These are phyloP conservation scores for Amazona ochrocephala DNA, from an alignment of 2,797 vertebrate species.

Conservation along the genomic window DNA sequence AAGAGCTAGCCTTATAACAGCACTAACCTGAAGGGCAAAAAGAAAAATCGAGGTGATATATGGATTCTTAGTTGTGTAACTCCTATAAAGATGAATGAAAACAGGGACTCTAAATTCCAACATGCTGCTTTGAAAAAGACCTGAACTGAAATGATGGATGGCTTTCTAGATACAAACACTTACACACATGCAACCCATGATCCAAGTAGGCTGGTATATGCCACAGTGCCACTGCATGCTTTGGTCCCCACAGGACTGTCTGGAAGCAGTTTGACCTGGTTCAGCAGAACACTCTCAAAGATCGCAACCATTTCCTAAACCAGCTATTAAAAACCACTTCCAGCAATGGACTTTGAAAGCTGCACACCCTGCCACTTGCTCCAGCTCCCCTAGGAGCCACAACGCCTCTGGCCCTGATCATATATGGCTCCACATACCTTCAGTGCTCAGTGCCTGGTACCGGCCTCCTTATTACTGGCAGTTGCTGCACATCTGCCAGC, in stretches of 20 bases:
- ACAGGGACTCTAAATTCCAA: not conserved
- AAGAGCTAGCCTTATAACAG: not conserved
- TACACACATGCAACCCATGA: rapidly evolving
- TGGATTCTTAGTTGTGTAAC: not conserved
- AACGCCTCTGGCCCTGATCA: not conserved
- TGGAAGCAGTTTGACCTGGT: not conserved
- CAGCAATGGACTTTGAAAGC: not conserved
- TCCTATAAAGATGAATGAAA: not conserved
- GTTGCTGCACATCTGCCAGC: constrained; percentile 40
- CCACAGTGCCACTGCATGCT: not conserved
- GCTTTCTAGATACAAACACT: not conserved
- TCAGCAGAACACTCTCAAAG: not conserved
- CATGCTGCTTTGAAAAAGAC: not conserved
- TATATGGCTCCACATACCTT: not conserved
- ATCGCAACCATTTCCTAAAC: not conserved
- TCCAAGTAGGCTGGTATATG: not conserved
- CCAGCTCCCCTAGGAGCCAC: not conserved
- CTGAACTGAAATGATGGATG: not conserved
- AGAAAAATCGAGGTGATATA: not conserved
- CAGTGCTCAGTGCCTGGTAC: constrained; percentile 9
- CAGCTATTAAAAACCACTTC: not conserved
- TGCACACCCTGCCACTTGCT: not conserved
- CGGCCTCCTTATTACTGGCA: not conserved
- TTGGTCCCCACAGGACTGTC: not conserved
- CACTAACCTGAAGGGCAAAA: not conserved